These are phyloP conservation scores for Megaptera novaeangliae DNA, from an alignment of 2,113 vertebrate genomes.

Conservation along the genomic window DNA sequence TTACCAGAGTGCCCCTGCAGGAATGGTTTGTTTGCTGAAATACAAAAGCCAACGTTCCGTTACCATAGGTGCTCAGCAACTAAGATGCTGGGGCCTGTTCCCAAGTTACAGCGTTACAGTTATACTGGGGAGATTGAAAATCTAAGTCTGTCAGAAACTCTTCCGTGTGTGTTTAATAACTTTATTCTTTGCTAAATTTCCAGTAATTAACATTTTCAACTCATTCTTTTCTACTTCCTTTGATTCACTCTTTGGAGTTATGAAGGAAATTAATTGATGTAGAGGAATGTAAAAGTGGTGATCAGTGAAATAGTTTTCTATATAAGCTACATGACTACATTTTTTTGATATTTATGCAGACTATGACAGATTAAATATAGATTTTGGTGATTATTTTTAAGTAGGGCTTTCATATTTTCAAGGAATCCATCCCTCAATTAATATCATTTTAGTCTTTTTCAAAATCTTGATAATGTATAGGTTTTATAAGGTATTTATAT, in stretches of 20 bases:
- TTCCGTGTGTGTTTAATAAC: not conserved
- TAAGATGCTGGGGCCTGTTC: not conserved
- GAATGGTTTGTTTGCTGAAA: not conserved
- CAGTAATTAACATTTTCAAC: conserved; percentile 23
- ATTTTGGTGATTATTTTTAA: not conserved
- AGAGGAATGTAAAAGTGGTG: conserved; percentile 15
- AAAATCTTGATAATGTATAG: not conserved
- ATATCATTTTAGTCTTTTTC: not conserved
- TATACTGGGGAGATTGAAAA: not conserved
- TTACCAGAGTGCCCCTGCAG: not conserved
- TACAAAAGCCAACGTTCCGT: not conserved
- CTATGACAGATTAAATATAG: not conserved
- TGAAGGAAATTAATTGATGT: conserved; percentile 7
- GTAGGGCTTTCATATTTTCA: not conserved
- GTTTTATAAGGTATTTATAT: not conserved
- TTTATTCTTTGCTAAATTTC: conserved; percentile 11
- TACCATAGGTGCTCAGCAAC: not conserved
- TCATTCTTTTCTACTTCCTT: not conserved
- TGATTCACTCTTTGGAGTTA: not conserved
- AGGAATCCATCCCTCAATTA: not conserved
- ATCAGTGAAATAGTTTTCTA: not conserved
- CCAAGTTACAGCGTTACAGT: not conserved
- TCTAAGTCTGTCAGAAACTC: not conserved
- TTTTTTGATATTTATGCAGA: not conserved
- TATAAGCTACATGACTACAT: not conserved